Evolutionary conservation across 2,797 vertebrate genomes (phyloP).

Genomic region (Centropyge bicolor): DNA sequence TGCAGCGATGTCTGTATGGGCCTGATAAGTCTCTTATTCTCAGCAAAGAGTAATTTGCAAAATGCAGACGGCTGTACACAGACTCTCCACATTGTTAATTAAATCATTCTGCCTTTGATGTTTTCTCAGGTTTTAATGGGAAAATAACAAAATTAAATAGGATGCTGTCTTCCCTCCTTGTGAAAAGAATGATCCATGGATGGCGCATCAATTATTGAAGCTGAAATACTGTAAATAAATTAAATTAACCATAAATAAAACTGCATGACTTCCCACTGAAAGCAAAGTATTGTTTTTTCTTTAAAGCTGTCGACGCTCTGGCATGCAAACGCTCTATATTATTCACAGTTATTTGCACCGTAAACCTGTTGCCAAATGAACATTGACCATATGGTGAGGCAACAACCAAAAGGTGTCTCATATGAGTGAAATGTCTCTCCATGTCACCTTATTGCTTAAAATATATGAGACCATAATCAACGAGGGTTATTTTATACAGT

Average conservation of each 20-base stretch:
- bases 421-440: background rate
- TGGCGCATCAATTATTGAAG: slow-evolving; percentile 73
- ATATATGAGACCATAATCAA: slow-evolving; percentile 21
- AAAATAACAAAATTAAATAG: slow-evolving; percentile 85
- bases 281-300: slow-evolving; percentile 66
- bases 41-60: slow-evolving; percentile 85
- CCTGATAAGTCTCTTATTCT: slow-evolving; percentile 88
- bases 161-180: slow-evolving; percentile 71
- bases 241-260: slow-evolving; percentile 73
- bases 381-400: slow-evolving; percentile 32
- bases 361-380: slow-evolving; percentile 56
- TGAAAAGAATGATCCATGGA: slow-evolving; percentile 75
- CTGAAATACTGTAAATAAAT: slow-evolving; percentile 80
- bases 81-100: slow-evolving; percentile 87
- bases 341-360: slow-evolving; percentile 51
- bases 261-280: slow-evolving; percentile 57
- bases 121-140: slow-evolving; percentile 85
- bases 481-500: background rate
- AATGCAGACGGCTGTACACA: slow-evolving; percentile 83
- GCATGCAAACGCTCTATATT: slow-evolving; percentile 44
- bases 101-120: slow-evolving; percentile 87
- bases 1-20: slow-evolving; percentile 82
- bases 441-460: slow-evolving; percentile 6
- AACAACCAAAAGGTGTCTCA: slow-evolving; percentile 18
- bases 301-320: slow-evolving; percentile 45